Evolutionary conservation across 1,140 invertebrate genomes (phyloP).

Genomic region (Ooceraea biroi): DNA sequence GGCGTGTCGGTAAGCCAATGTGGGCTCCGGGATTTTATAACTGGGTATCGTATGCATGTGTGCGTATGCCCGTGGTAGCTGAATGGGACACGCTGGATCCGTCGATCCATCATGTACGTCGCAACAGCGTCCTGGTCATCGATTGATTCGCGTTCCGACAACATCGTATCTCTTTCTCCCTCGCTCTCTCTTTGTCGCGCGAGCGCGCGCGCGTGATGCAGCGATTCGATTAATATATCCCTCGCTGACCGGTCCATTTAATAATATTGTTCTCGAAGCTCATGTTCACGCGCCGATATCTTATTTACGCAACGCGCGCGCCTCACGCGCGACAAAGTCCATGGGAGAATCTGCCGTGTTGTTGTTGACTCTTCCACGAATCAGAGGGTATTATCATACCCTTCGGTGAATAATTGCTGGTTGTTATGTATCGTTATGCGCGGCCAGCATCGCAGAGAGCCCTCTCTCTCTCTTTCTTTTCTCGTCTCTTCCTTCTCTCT

Average conservation of each 20-base stretch:
- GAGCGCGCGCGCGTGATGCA: no score
- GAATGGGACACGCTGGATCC: not conserved
- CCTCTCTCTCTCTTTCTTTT: not conserved
- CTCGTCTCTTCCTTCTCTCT: not conserved
- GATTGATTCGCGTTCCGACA: constrained; percentile 1
- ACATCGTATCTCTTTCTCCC: not conserved
- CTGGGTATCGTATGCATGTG: not conserved
- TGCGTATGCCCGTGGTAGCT: no score
- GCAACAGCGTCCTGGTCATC: not conserved
- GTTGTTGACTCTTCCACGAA: constrained; percentile 53
- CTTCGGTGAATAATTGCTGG: constrained; percentile 45
- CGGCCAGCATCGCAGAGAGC: constrained; percentile 29
- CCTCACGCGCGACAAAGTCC: constrained; percentile 41
- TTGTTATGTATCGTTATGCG: constrained; percentile 40
- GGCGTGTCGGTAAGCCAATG: constrained; percentile 16
- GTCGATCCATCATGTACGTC: not conserved
- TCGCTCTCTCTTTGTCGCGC: no score
- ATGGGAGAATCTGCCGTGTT: constrained; percentile 17
- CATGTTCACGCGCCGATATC: constrained; percentile 21
- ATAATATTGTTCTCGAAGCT: constrained; percentile 11
- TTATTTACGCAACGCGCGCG: constrained; percentile 47
- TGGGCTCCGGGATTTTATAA: constrained; percentile 11
- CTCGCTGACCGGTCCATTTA: not conserved
- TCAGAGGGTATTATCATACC: constrained; percentile 44
- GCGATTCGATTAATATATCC: constrained; percentile 16